Evolutionary conservation across 2,888 invertebrate species (phyloP).

Genomic region (Ichneumon xanthorius): DNA sequence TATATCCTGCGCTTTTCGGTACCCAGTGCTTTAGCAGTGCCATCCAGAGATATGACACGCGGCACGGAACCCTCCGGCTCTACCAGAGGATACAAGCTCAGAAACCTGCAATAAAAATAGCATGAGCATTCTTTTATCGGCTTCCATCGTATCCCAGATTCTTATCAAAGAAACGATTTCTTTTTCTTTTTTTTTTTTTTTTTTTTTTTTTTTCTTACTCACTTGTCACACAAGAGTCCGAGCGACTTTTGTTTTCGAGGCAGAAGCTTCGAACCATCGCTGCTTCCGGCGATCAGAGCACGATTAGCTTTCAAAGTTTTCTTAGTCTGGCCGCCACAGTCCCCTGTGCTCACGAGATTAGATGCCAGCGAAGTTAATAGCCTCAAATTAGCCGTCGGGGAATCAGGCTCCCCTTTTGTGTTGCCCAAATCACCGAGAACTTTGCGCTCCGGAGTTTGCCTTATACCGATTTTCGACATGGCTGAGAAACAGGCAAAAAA

Average conservation of each 20-base stretch:
- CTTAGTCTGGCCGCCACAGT: slow-evolving; percentile 55
- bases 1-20: slow-evolving; percentile 90
- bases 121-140: not conserved
- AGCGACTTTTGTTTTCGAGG: slow-evolving; percentile 87
- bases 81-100: slow-evolving; percentile 86
- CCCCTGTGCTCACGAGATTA: slow-evolving; percentile 85
- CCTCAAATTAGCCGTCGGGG: slow-evolving; percentile 89
- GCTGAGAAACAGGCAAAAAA: slow-evolving; percentile 27
- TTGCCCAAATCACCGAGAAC: slow-evolving; percentile 87
- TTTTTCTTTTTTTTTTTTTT: too few species aligned
- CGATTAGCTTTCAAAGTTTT: slow-evolving; percentile 7
- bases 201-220: slow-evolving; percentile 69
- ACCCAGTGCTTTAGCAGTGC: slow-evolving; percentile 87
- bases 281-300: slow-evolving; percentile 35
- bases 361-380: slow-evolving; percentile 88
- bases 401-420: slow-evolving; percentile 86
- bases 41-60: slow-evolving; percentile 88
- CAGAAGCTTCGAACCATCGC: slow-evolving; percentile 70
- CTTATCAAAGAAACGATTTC: not conserved
- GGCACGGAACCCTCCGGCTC: slow-evolving; percentile 84
- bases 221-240: slow-evolving; percentile 88
- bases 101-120: slow-evolving; percentile 85
- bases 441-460: slow-evolving; percentile 72
- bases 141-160: too few species aligned
- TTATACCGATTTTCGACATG: slow-evolving; percentile 56